Evolutionary conservation across 2,113 vertebrate species (phyloP).

Genomic region (Ginglymostoma cirratum): DNA sequence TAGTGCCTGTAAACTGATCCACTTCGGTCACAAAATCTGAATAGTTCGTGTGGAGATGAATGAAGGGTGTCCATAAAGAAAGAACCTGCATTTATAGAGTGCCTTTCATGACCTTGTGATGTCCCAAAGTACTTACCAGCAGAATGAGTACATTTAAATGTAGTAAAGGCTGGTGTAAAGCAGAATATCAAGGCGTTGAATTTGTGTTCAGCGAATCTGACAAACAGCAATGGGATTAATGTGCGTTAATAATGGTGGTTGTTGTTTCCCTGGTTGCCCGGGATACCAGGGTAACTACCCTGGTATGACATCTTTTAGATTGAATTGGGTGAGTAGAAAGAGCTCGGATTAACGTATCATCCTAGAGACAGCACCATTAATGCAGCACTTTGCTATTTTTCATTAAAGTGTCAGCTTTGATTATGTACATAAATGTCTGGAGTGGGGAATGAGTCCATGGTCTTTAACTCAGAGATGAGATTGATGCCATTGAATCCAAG

Average conservation of each 20-base stretch:
- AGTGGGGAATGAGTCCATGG: not conserved
- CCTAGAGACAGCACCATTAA: not conserved
- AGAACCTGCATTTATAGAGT: not conserved
- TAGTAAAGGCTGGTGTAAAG: not conserved
- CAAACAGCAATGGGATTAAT: not conserved
- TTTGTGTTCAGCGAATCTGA: not conserved
- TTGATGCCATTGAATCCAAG: not conserved
- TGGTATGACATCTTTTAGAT: not conserved
- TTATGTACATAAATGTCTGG: not conserved
- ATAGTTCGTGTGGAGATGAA: not conserved
- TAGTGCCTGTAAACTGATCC: not conserved
- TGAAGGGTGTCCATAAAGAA: not conserved
- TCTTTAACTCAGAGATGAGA: not conserved
- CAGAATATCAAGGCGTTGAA: not conserved
- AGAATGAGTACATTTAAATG: not conserved
- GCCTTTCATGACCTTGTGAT: not conserved
- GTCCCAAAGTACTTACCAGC: not conserved
- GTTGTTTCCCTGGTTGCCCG: not conserved
- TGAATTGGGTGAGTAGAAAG: not conserved
- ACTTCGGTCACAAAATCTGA: not conserved
- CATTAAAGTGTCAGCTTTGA: conserved; percentile 7
- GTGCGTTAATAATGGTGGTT: not conserved
- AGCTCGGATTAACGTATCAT: not conserved
- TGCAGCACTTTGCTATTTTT: not conserved
- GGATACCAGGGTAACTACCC: not conserved